Base-by-base conservation (phyloP, 2,888 invertebrate species). In the Carterocephalus palaemon region DNA sequence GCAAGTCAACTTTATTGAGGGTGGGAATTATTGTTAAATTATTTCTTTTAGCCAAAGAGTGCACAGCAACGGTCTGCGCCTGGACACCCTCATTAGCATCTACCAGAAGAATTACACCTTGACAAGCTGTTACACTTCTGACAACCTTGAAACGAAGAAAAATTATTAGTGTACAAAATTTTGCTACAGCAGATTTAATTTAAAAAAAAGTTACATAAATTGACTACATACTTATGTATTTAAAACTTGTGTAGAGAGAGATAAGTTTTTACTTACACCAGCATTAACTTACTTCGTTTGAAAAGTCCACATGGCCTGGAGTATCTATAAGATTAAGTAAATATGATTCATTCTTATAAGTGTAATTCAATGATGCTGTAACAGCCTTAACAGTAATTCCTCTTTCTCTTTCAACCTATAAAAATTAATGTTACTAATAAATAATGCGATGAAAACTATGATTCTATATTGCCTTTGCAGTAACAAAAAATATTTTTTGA, bases 331-430 rank as follows among this genome's bases (percentile, higher is more conserved):
- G 89, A 78, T 99, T 99, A 1, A 99, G 86, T 17, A 98, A 86
- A 80, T 96, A 98, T 12, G 89, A 77, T 61, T 91, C 82, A 40
- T 90, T 90, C 15, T 90, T 87, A 61, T 92, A 91, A 13, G 87
- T 88, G 68, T 96, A 94, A 51, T 94, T 89, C 51, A 99, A 86
- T 0, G 97, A 95, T 2, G 94, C 98, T 19, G 97, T 96, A 64
- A 99, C 98, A 5, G 99, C 99, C 83, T 99, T 99, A 0, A 99
- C 98, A 3, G 99, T 99, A 19, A 99, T 99, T 0, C 99, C 99
- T 63, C 99, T 90, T 80, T 99, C 98, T 63, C 93, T 90, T 83
- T 99, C 99, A 4, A 99, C 96, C 86, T 92, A 85, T 24, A 61
- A 73, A 37, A 17, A 31, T 16, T 4, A 6, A 12, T 13, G n/a